phyloP scores from a whole-genome alignment of 2,888 invertebrate genomes.

The Empis livida region DNA sequence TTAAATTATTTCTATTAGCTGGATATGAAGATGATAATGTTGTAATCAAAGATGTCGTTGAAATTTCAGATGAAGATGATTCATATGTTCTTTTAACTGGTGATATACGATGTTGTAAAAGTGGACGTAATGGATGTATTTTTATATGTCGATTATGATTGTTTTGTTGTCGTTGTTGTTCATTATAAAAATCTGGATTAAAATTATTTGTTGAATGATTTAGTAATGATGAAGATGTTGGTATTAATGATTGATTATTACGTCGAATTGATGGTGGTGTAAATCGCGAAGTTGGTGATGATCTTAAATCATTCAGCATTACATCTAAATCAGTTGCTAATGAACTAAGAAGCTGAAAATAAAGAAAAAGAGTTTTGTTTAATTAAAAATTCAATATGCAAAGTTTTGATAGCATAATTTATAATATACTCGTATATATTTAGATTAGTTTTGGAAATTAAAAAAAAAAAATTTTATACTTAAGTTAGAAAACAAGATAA shows the following conservation, averaged over 20 bases:
- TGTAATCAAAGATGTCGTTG: background rate
- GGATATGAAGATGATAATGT: background rate
- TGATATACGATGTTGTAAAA: too few relatives aligned
- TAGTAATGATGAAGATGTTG: slow-evolving; percentile 7
- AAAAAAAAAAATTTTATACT: too few relatives aligned
- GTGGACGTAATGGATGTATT: too few relatives aligned
- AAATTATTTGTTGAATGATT: too few relatives aligned
- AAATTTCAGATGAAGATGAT: background rate
- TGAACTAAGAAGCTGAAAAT: slow-evolving; percentile 62
- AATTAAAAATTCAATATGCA: too few relatives aligned
- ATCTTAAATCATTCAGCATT: slow-evolving; percentile 71
- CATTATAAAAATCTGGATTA: background rate
- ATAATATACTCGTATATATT: too few relatives aligned
- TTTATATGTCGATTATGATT: too few relatives aligned
- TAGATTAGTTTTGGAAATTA: too few relatives aligned
- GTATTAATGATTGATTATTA: slow-evolving; percentile 6
- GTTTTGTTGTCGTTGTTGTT: slow-evolving; percentile 9
- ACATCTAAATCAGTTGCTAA: slow-evolving; percentile 75
- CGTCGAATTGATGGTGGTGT: slow-evolving; percentile 14
- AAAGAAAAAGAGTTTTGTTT: background rate
- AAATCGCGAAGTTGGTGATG: slow-evolving; percentile 39
- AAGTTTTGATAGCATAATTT: too few relatives aligned
- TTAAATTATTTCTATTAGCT: too few relatives aligned
- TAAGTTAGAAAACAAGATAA: too few relatives aligned
- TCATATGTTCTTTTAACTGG: too few relatives aligned